Evolutionary conservation across 92 coral and sea anemone species (phyloP).

Genomic region (Siderastrea radians): DNA sequence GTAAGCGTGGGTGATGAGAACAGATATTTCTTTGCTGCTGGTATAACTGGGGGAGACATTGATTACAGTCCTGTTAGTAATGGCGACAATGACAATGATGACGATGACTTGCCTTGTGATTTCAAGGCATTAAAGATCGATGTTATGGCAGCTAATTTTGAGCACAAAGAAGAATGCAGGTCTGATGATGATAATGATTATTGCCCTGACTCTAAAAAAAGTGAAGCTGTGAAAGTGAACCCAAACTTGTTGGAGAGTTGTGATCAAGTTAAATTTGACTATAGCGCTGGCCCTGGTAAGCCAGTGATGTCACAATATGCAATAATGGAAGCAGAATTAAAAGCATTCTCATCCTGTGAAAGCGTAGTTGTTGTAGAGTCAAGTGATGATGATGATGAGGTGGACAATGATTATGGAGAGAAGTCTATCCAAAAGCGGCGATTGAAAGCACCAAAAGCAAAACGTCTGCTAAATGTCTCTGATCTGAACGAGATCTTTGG

Average conservation of each 20-base stretch:
- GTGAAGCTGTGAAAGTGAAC: neutral
- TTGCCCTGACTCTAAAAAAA: neutral
- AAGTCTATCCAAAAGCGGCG: neutral
- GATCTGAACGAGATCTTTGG: conserved; percentile 30
- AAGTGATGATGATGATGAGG: neutral
- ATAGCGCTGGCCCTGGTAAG: neutral
- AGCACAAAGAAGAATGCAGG: neutral
- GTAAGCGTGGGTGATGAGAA: neutral
- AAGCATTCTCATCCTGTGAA: neutral
- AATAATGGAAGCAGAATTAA: neutral
- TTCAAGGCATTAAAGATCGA: neutral
- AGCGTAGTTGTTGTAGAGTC: neutral
- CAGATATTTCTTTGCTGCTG: neutral
- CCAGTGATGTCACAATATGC: neutral
- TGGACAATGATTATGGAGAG: neutral
- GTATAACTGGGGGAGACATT: neutral
- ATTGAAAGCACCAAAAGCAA: neutral
- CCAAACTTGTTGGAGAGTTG: neutral
- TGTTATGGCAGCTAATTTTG: neutral
- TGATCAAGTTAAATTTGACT: neutral
- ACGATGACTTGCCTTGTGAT: neutral
- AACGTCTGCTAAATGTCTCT: neutral
- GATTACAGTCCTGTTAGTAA: neutral
- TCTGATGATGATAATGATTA: neutral
- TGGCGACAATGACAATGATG: neutral